Evolutionary conservation across 2,797 vertebrate genomes (phyloP).

Genomic region (Parauchenoglanis ngamensis): DNA sequence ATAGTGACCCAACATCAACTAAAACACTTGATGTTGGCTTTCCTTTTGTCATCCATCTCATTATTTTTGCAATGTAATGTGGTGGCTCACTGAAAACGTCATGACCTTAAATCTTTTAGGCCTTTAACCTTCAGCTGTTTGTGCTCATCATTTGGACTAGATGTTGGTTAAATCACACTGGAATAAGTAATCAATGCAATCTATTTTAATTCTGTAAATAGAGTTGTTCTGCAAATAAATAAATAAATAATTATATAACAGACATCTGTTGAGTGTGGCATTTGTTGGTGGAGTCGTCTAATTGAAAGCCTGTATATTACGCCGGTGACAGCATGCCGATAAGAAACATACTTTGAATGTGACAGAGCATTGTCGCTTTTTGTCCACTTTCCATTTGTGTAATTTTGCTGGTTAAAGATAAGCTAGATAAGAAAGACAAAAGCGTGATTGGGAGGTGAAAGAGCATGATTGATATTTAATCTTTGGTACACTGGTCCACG

Average conservation of each 20-base stretch:
- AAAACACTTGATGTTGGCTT: not conserved
- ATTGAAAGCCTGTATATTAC: constrained; percentile 27
- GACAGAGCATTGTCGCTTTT: constrained; percentile 21
- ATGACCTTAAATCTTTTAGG: not conserved
- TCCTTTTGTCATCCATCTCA: not conserved
- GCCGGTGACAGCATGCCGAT: constrained; percentile 19
- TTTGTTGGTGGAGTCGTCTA: constrained; percentile 21
- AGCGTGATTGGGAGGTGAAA: constrained; percentile 35
- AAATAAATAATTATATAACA: not conserved
- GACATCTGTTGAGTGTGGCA: not conserved
- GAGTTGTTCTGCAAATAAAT: not conserved
- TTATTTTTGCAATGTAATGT: not conserved
- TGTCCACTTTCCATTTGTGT: constrained; percentile 51
- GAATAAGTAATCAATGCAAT: not conserved
- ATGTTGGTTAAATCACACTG: not conserved
- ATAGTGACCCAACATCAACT: not conserved
- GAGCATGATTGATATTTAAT: constrained; percentile 46
- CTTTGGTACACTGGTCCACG: constrained; percentile 54
- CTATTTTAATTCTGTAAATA: not conserved
- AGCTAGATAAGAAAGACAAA: constrained; percentile 55
- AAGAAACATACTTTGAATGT: constrained; percentile 25
- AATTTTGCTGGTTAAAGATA: constrained; percentile 25
- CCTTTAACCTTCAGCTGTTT: not conserved
- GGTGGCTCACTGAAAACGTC: not conserved
- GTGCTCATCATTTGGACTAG: not conserved